Evolutionary conservation across 30 jellyfish, hydroid and myxozoan genomes (phyloP).

Genomic region (Nemopilema nomurai): DNA sequence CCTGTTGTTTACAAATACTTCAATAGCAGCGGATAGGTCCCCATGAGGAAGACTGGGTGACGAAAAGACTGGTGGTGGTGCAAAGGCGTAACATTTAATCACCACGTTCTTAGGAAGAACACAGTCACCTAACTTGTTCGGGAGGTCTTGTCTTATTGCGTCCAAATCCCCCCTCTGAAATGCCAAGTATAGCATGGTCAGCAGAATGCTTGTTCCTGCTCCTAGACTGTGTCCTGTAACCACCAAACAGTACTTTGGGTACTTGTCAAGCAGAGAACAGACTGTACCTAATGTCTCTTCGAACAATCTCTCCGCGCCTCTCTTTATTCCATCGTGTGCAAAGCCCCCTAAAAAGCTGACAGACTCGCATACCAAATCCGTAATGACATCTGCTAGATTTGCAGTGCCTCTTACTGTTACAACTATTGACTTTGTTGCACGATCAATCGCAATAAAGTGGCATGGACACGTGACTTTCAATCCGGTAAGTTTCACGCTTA

Average conservation of each 20-base stretch:
- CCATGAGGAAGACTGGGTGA: neutral
- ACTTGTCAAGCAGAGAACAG: slow-evolving; percentile 24
- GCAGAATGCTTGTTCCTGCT: slow-evolving; percentile 53
- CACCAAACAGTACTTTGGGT: slow-evolving; percentile 39
- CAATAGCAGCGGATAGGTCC: slow-evolving; percentile 8
- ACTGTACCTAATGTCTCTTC: slow-evolving; percentile 36
- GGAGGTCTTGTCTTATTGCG: slow-evolving; percentile 7
- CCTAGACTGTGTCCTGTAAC: slow-evolving; percentile 65
- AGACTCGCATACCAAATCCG: slow-evolving; percentile 60
- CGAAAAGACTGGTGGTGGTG: slow-evolving; percentile 65
- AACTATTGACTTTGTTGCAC: slow-evolving; percentile 35
- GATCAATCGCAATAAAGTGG: slow-evolving; percentile 45
- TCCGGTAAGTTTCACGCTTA: slow-evolving; percentile 34
- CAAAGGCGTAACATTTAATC: slow-evolving; percentile 63
- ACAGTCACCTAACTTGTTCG: slow-evolving; percentile 34
- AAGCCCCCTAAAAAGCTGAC: slow-evolving; percentile 45
- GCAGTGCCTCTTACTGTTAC: slow-evolving; percentile 64
- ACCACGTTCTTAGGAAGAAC: neutral
- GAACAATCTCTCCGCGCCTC: slow-evolving; percentile 57
- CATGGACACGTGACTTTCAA: slow-evolving; percentile 41
- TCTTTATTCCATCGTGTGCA: slow-evolving; percentile 64
- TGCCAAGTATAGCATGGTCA: slow-evolving; percentile 50
- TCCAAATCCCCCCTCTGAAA: slow-evolving; percentile 41
- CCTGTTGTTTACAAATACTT: slow-evolving; percentile 49
- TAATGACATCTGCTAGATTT: slow-evolving; percentile 50